A percentile compares a stretch with the other conserved stretches of the same genome.
These are phyloP conservation scores for Drosophila ficusphila DNA, from an alignment of 1,140 invertebrate genomes.

Conservation along the genomic window DNA sequence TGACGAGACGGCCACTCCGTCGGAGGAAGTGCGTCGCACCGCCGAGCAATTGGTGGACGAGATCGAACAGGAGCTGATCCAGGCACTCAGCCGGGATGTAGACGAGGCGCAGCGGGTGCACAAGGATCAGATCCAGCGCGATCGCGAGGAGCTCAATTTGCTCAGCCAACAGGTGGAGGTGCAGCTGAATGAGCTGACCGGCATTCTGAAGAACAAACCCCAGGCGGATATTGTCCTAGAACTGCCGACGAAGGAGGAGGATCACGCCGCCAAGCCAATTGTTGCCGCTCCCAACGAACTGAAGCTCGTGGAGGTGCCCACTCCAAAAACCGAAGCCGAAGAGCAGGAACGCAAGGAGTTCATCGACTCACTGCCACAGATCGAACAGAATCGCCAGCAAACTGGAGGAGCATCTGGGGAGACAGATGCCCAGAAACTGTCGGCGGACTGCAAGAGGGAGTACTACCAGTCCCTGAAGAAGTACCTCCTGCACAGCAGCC, in stretches of 20 bases:
- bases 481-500: constrained; percentile 67
- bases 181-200: constrained; percentile 77
- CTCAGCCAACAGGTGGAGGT: constrained; percentile 72
- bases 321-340: constrained; percentile 69
- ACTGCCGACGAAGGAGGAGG: constrained; percentile 11
- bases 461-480: constrained; percentile 83
- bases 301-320: constrained; percentile 74
- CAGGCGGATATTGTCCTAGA: constrained; percentile 63
- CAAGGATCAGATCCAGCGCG: constrained; percentile 42
- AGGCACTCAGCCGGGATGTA: constrained; percentile 68
- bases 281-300: constrained; percentile 46
- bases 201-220: constrained; percentile 72
- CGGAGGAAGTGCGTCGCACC: constrained; percentile 60
- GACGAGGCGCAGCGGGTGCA: constrained; percentile 49
- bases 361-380: constrained; percentile 77
- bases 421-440: constrained; percentile 71
- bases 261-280: constrained; percentile 24
- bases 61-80: constrained; percentile 72
- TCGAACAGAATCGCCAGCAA: constrained; percentile 52
- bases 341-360: constrained; percentile 73
- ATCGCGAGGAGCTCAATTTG: constrained; percentile 45
- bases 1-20: constrained; percentile 54
- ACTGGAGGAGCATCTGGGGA: constrained; percentile 24
- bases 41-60: constrained; percentile 73
- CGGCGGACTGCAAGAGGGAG: constrained; percentile 79